Percentiles rank a stretch among this genome's conserved stretches.
These are phyloP conservation scores for Sebastes ruberrimus DNA, from an alignment of 2,797 vertebrate genomes.

Conservation along the genomic window DNA sequence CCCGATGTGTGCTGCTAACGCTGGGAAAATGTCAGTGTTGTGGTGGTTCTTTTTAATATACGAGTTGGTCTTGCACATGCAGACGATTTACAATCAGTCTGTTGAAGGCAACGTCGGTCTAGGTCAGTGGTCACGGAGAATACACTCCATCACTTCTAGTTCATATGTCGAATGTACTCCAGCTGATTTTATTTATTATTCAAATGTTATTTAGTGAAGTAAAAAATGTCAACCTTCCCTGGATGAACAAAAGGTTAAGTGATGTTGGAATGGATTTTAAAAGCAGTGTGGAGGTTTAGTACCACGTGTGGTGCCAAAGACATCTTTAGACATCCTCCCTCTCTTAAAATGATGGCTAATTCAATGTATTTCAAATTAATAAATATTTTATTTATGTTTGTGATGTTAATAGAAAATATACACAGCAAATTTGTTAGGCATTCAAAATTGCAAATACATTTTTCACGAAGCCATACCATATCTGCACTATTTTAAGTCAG, in stretches of 20 bases:
- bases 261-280: conserved; percentile 18
- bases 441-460: conserved; percentile 21
- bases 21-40: neutral
- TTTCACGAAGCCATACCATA: conserved; percentile 38
- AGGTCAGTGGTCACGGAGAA: conserved; percentile 5
- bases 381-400: conserved; percentile 10
- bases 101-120: neutral
- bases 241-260: neutral
- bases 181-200: conserved; percentile 34
- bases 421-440: neutral
- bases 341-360: neutral
- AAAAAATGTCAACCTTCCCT: conserved; percentile 1
- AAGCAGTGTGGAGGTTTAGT: conserved; percentile 13
- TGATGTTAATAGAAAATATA: conserved; percentile 5
- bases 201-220: conserved; percentile 20
- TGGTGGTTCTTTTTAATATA: neutral
- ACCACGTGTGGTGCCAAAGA: conserved; percentile 37
- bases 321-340: conserved; percentile 17
- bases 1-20: neutral
- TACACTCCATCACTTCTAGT: conserved; percentile 19
- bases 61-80: conserved; percentile 13
- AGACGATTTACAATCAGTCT: conserved; percentile 26
- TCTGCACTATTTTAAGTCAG: conserved; percentile 25
- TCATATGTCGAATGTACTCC: conserved; percentile 50
- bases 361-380: conserved; percentile 13